Evolutionary conservation across 2,888 invertebrate species (phyloP).

Genomic region (Creontiades dilutus): DNA sequence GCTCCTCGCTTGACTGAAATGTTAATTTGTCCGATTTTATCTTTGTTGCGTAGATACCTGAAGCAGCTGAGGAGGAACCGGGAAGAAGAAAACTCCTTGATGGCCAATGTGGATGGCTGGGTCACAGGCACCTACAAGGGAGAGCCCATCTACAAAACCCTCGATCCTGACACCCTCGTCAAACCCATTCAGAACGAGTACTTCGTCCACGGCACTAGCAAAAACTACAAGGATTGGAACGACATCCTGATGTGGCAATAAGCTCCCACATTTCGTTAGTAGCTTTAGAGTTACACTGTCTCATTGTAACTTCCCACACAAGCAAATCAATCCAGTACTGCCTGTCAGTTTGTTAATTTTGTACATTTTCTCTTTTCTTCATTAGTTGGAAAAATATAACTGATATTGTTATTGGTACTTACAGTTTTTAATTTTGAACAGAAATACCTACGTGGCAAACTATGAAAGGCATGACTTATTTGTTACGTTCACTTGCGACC

Average conservation of each 20-base stretch:
- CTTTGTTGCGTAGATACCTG: constrained; percentile 80
- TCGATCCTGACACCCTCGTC: constrained; percentile 83
- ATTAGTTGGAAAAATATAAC: not conserved
- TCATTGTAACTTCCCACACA: no score
- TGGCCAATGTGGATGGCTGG: constrained; percentile 95
- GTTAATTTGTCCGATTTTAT: no score
- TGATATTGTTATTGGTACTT: not conserved
- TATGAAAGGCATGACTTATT: no score
- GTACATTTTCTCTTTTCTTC: no score
- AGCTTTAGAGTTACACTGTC: not conserved
- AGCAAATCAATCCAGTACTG: not conserved
- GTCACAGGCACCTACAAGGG: constrained; percentile 93
- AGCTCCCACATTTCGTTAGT: not conserved
- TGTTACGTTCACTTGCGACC: no score
- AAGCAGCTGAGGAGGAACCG: constrained; percentile 89
- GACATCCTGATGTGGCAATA: constrained; percentile 69
- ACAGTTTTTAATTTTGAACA: no score
- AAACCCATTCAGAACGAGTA: constrained; percentile 85
- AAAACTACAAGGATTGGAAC: constrained; percentile 72
- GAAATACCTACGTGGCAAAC: no score
- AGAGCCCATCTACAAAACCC: constrained; percentile 87
- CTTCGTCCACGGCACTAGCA: constrained; percentile 83
- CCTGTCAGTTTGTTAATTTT: not conserved
- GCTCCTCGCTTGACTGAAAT: no score
- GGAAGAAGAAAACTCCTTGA: constrained; percentile 90